Conservation (phyloP, 1,140 invertebrate genomes). For the Druon quercuslanigerum region DNA sequence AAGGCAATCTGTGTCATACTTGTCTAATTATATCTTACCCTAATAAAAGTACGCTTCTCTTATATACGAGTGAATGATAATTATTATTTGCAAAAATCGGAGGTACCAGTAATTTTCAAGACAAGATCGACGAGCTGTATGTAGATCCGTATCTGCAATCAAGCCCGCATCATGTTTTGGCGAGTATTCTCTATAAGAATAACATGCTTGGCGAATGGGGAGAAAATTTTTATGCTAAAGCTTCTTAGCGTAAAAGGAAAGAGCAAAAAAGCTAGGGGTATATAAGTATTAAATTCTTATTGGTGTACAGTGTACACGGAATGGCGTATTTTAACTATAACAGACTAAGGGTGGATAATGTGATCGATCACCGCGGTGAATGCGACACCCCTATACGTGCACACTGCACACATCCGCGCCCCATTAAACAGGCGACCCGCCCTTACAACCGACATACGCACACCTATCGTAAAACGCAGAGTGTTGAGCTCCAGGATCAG, state of each 20-base stretch:
- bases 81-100: conserved; percentile 1
- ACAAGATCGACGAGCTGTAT: too few species aligned
- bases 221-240: too few species aligned
- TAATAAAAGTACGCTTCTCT: conserved; percentile 1
- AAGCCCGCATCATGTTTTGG: too few species aligned
- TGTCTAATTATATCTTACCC: background rate
- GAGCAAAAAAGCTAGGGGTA: too few species aligned
- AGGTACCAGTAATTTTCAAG: background rate
- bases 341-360: conserved; percentile 69
- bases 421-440: conserved; percentile 67
- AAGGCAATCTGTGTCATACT: background rate
- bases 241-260: too few species aligned
- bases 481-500: conserved; percentile 34
- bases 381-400: conserved; percentile 69
- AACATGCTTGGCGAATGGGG: too few species aligned
- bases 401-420: conserved; percentile 71
- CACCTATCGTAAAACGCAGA: conserved; percentile 53
- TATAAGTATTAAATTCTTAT: background rate
- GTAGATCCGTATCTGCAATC: too few species aligned
- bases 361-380: conserved; percentile 73
- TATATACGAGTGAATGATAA: background rate
- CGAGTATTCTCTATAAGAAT: too few species aligned
- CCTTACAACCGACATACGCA: conserved; percentile 62
- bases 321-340: conserved; percentile 67
- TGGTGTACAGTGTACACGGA: conserved; percentile 56